Conservation (phyloP, 2,888 invertebrate species). For the Diachrysia chrysitis region DNA sequence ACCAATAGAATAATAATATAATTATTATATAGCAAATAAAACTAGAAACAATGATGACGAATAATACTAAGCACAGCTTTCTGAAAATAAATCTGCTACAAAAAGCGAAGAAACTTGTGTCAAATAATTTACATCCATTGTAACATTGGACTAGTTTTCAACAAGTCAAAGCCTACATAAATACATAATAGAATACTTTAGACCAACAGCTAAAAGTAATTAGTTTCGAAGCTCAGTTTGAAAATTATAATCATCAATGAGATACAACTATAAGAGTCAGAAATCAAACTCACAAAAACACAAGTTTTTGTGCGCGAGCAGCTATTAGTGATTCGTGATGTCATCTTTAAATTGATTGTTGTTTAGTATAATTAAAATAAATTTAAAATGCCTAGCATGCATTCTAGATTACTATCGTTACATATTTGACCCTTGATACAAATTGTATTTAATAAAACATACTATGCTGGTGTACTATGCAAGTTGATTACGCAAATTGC, state of each 20-base stretch:
- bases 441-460: constrained; percentile 30
- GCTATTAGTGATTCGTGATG: constrained; percentile 46
- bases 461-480: constrained; percentile 36
- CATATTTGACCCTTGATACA: constrained; percentile 52
- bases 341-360: constrained; percentile 42
- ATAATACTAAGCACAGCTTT: not conserved
- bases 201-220: constrained; percentile 19
- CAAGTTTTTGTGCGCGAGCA: constrained; percentile 46
- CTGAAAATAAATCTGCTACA: not conserved
- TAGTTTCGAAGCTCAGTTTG: constrained; percentile 19
- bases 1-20: too few species aligned
- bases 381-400: constrained; percentile 28
- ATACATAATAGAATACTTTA: not conserved
- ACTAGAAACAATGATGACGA: not conserved
- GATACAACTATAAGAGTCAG: constrained; percentile 24
- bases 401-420: constrained; percentile 34
- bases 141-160: not conserved
- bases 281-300: constrained; percentile 41
- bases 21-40: not conserved
- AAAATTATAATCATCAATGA: constrained; percentile 41
- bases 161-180: not conserved
- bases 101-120: not conserved
- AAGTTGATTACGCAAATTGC: constrained; percentile 39
- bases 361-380: constrained; percentile 30
- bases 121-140: not conserved